Conservation (phyloP, 1,140 invertebrate species). For the Tetramorium alpestre region DNA sequence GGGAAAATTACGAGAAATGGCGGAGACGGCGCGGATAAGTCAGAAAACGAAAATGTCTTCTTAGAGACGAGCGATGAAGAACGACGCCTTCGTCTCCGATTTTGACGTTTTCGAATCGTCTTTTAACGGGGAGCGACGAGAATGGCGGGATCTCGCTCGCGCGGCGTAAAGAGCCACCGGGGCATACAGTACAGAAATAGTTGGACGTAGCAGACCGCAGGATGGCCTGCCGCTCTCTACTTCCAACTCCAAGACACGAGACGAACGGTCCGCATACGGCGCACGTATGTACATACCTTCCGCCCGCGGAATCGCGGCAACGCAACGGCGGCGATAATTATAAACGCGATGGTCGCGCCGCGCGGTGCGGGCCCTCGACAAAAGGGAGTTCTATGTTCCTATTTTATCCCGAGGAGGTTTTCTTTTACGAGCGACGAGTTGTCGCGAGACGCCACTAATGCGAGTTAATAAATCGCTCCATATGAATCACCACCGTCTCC, state of each 20-base stretch:
- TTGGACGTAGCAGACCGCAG: slow-evolving; percentile 43
- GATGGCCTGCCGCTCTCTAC: background rate
- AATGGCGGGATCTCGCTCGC: slow-evolving; percentile 12
- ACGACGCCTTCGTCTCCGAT: slow-evolving; percentile 37
- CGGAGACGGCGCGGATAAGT: background rate
- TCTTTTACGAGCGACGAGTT: slow-evolving; percentile 33
- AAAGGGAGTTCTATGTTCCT: slow-evolving; percentile 55
- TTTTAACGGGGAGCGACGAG: background rate
- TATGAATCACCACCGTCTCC: slow-evolving; percentile 24
- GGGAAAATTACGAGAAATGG: slow-evolving; percentile 10
- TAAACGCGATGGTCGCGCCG: slow-evolving; percentile 57
- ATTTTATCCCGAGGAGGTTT: slow-evolving; percentile 58
- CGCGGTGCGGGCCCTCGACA: slow-evolving; percentile 31
- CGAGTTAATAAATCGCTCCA: slow-evolving; percentile 39
- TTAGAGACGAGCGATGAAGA: background rate
- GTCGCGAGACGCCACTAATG: slow-evolving; percentile 11
- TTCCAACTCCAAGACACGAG: background rate
- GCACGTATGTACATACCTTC: slow-evolving; percentile 12
- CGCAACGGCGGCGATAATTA: slow-evolving; percentile 67
- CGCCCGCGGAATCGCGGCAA: slow-evolving; percentile 38
- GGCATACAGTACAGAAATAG: slow-evolving; percentile 67
- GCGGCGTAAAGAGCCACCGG: slow-evolving; percentile 13
- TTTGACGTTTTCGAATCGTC: slow-evolving; percentile 16
- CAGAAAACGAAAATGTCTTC: background rate
- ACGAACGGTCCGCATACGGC: slow-evolving; percentile 9